A percentile compares a stretch with the other conserved stretches of the same genome.
phyloP scores from a whole-genome alignment of 2,888 invertebrate genomes.

The Trisateles emortualis region DNA sequence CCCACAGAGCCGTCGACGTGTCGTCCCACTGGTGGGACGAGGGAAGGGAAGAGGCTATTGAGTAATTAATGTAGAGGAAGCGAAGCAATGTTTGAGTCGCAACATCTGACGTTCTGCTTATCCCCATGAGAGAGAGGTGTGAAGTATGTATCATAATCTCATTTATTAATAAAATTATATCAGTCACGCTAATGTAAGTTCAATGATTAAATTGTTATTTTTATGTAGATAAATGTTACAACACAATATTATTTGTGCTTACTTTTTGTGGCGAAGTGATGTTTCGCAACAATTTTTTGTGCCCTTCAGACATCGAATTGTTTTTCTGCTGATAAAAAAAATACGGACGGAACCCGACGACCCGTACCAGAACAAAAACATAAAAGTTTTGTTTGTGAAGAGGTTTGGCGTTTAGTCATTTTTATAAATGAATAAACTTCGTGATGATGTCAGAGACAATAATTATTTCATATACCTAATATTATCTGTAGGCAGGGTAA shows the following conservation, averaged over 20 bases:
- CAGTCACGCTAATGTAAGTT: constrained; percentile 1
- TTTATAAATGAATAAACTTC: not conserved
- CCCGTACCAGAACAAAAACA: constrained; percentile 25
- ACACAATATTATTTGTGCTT: constrained; percentile 12
- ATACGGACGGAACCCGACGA: constrained; percentile 13
- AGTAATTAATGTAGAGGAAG: too few relatives aligned
- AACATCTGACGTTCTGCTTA: too few relatives aligned
- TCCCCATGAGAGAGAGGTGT: too few relatives aligned
- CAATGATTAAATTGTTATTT: constrained; percentile 13
- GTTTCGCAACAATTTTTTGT: constrained; percentile 35
- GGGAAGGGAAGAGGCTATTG: too few relatives aligned
- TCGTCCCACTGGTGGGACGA: too few relatives aligned
- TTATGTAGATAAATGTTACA: constrained; percentile 20
- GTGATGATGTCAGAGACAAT: not conserved
- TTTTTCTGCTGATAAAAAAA: constrained; percentile 36
- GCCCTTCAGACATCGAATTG: constrained; percentile 12
- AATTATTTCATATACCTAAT: too few relatives aligned
- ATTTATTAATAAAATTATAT: not conserved
- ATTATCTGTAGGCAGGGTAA: too few relatives aligned
- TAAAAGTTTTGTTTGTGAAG: constrained; percentile 18
- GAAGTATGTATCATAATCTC: too few relatives aligned
- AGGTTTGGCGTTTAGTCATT: constrained; percentile 5
- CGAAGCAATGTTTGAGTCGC: too few relatives aligned
- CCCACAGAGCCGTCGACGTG: too few relatives aligned
- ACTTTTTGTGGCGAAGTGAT: constrained; percentile 27